A percentile compares a stretch with the other conserved stretches of the same genome.
These are phyloP conservation scores for Drosophila barbarae DNA, from an alignment of 2,888 invertebrate species.

Conservation along the genomic window DNA sequence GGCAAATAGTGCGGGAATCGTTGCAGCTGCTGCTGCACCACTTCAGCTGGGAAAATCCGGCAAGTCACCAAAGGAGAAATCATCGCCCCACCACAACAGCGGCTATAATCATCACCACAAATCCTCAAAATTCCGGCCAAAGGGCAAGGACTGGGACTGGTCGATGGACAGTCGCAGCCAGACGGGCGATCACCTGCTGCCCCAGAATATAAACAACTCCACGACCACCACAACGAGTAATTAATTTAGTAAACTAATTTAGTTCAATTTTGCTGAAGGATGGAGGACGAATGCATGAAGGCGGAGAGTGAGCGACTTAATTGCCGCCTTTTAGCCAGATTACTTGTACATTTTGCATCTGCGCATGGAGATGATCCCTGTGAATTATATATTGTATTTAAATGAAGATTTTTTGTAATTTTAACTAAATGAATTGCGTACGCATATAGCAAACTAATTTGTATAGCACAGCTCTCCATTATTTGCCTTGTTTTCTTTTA, in stretches of 20 bases:
- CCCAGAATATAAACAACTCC: constrained; percentile 36
- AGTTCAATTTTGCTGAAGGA: constrained; percentile 67
- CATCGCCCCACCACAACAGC: constrained; percentile 53
- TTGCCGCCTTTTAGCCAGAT: constrained; percentile 44
- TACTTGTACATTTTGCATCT: constrained; percentile 29
- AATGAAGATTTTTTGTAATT: constrained; percentile 37
- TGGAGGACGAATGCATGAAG: constrained; percentile 3
- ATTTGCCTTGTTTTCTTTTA: constrained; percentile 26
- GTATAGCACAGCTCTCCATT: constrained; percentile 48
- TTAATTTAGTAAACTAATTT: constrained; percentile 68
- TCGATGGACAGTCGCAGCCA: constrained; percentile 77
- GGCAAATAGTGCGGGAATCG: constrained; percentile 6
- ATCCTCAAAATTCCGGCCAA: constrained; percentile 85
- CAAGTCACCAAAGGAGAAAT: constrained; percentile 62
- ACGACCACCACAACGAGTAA: constrained; percentile 67
- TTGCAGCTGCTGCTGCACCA: constrained; percentile 22
- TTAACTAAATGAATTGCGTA: constrained; percentile 68
- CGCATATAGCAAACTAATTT: constrained; percentile 67
- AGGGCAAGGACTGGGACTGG: constrained; percentile 88
- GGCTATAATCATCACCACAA: constrained; percentile 78
- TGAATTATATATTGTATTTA: constrained; percentile 38
- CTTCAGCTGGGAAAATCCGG: constrained; percentile 41
- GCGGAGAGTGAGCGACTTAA: constrained; percentile 36
- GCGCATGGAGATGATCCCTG: constrained; percentile 8
- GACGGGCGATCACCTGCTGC: constrained; percentile 54